Percentiles rank a stretch among this genome's conserved stretches.
phyloP scores from a whole-genome alignment of 2,888 invertebrate genomes.

The Scotopteryx bipunctaria region DNA sequence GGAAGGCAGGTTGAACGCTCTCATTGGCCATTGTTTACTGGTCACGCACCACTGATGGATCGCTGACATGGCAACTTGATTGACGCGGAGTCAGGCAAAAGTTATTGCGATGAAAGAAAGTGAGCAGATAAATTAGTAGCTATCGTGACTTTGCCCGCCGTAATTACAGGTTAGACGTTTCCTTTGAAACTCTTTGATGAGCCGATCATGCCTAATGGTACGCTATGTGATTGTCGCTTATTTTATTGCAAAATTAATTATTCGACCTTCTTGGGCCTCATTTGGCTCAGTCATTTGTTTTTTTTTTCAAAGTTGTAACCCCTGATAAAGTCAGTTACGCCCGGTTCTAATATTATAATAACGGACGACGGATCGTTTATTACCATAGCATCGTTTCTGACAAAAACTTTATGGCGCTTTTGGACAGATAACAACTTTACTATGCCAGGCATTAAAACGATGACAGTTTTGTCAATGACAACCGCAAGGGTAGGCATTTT shows the following conservation, averaged over 20 bases:
- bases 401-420: too few relatives aligned
- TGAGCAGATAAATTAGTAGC: conserved; percentile 16
- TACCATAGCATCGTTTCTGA: too few relatives aligned
- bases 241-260: background rate
- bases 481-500: too few relatives aligned
- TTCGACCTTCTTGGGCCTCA: too few relatives aligned
- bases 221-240: background rate
- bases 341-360: too few relatives aligned
- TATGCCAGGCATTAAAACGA: too few relatives aligned
- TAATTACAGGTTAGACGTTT: conserved; percentile 18
- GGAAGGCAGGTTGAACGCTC: conserved; percentile 34
- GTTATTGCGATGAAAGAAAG: conserved; percentile 23
- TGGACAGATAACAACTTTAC: too few relatives aligned
- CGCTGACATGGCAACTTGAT: conserved; percentile 26
- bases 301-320: too few relatives aligned
- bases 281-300: too few relatives aligned
- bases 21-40: conserved; percentile 29
- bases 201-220: conserved; percentile 1
- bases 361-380: too few relatives aligned
- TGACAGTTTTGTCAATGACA: too few relatives aligned
- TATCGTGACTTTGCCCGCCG: conserved; percentile 18
- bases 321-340: too few relatives aligned
- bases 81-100: conserved; percentile 17
- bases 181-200: conserved; percentile 9
- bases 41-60: conserved; percentile 28